Base-by-base conservation (phyloP, 2,888 invertebrate species). In the Pseudanteris insignis region DNA sequence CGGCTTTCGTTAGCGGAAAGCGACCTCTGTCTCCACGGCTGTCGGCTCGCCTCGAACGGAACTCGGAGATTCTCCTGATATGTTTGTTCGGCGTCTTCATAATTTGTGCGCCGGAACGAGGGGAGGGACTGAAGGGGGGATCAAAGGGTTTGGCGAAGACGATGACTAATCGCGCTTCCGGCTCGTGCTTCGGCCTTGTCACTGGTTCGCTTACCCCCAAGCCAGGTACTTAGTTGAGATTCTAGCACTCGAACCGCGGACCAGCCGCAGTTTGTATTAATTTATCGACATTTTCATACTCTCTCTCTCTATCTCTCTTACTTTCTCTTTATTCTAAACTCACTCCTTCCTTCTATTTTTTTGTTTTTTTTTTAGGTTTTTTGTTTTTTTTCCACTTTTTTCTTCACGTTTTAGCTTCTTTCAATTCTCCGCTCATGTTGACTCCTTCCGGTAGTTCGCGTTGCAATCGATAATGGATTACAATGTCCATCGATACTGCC, bases 201-300 rank as follows among this genome's bases (percentile, higher is more conserved):
- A 48, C 48, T 48, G 37, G 43, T 33, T 51, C 47, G 51, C 51
- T 41, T 54, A 43, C 43, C 46, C 51, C 50, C 37, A 46, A 51
- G 54, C 58, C 50, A 54, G 57, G 58, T 53, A 58, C 58, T 58
- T 46, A 18, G 53, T 51, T 55, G 58, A 55, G 57, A 59, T 55
- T 50, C 54, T 58, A 46, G 46, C 59, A 46, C 29, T 59, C 51
- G 48, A 57, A 46, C 55, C 47, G 21, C 47, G 46, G 55, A 36
- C 55, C 55, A 41, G 46, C 47, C 47, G 55, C 47, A 41, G 55
- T 47, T 47, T 15, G 7, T 14, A 6, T 44, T 38, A 46, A 24
- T 30, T 28, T 40, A 14, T 32, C 12, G 36, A 25, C 21, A 10
- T 18, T 46, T 37, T 29, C 36, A 14, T 34, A 10, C 7, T 13